Evolutionary conservation across 1,140 invertebrate species (phyloP).

Genomic region (Myzus persicae): DNA sequence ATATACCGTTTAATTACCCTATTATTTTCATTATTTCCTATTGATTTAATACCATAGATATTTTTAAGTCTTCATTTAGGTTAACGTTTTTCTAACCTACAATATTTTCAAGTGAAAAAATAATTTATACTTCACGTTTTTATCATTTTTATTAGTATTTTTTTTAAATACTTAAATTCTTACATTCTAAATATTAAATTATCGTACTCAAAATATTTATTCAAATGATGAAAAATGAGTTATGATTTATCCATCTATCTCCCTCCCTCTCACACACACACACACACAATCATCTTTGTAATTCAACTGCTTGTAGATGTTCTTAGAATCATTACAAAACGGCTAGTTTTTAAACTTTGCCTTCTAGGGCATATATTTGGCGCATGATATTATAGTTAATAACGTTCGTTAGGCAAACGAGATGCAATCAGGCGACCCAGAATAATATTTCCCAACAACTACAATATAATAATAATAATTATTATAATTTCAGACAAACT

Average conservation of each 20-base stretch:
- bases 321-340: not conserved
- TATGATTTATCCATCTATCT: not conserved
- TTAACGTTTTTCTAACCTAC: not conserved
- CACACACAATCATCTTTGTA: not conserved
- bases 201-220: not conserved
- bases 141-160: not conserved
- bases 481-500: conserved; percentile 43
- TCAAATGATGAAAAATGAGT: too few species aligned
- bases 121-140: too few species aligned
- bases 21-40: not conserved
- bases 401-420: conserved; percentile 36
- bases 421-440: not conserved
- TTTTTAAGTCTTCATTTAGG: not conserved
- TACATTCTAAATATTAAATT: not conserved
- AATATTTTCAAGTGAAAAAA: too few species aligned
- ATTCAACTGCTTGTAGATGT: not conserved
- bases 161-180: not conserved
- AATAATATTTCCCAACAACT: conserved; percentile 31
- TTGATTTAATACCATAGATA: not conserved
- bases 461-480: conserved; percentile 40
- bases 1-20: not conserved
- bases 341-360: not conserved
- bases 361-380: not conserved
- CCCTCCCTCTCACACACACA: too few species aligned
- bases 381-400: not conserved